Evolutionary conservation across 1,140 invertebrate species (phyloP).

Genomic region (Vollenhovia emeryi): DNA sequence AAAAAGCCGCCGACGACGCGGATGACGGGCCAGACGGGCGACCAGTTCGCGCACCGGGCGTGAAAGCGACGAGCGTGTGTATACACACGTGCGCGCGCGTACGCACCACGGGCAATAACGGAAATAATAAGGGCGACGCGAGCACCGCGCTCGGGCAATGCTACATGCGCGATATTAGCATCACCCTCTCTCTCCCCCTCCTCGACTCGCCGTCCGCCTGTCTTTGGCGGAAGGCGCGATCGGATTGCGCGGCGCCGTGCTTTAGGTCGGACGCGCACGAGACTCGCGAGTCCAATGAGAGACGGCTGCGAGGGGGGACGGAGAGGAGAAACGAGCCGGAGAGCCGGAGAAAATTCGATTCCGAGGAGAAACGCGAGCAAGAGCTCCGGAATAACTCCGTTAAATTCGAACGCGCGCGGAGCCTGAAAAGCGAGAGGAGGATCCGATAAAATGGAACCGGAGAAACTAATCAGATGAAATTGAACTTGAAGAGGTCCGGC

Average conservation of each 20-base stretch:
- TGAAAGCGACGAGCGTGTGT: background rate
- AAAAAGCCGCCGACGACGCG: background rate
- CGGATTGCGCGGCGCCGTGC: slow-evolving; percentile 36
- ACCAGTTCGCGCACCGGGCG: background rate
- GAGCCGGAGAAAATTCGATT: background rate
- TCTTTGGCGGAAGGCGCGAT: slow-evolving; percentile 26
- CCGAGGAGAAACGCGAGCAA: background rate
- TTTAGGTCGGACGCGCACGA: slow-evolving; percentile 49
- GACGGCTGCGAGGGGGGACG: background rate
- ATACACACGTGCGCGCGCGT: background rate
- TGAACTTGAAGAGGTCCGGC: background rate
- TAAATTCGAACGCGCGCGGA: background rate
- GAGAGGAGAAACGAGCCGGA: background rate
- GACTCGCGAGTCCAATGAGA: background rate
- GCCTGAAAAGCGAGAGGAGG: background rate
- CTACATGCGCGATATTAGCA: slow-evolving; percentile 30
- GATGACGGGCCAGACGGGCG: background rate
- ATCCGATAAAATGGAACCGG: background rate
- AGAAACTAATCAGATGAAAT: background rate
- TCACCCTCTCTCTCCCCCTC: background rate
- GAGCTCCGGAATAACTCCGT: background rate
- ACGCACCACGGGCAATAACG: background rate
- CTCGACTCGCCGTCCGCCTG: background rate
- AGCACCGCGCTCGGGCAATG: slow-evolving; percentile 20
- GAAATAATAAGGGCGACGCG: slow-evolving; percentile 44